Percentiles rank a stretch among this genome's conserved stretches.
phyloP scores from a whole-genome alignment of 1,140 invertebrate genomes.

The Sycophila sp. region DNA sequence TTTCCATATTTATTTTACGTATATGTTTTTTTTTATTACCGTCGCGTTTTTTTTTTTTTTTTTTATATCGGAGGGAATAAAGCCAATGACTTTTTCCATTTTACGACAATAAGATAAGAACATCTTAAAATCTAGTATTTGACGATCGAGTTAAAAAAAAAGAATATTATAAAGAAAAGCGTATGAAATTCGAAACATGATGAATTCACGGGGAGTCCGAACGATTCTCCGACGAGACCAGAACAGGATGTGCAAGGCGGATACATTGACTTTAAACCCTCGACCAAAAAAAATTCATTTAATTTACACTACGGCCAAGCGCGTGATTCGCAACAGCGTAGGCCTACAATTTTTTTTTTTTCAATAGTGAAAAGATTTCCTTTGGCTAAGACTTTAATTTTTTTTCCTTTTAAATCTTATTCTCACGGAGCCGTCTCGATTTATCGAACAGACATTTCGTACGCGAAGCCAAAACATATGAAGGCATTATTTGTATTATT shows the following conservation, averaged over 20 bases:
- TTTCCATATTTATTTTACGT: slow-evolving; percentile 14
- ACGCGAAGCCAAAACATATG: slow-evolving; percentile 64
- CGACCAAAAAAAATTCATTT: slow-evolving; percentile 2
- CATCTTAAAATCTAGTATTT: background rate
- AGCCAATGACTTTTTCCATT: slow-evolving; percentile 2
- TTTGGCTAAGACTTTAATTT: slow-evolving; percentile 8
- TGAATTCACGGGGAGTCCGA: background rate
- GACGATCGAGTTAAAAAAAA: background rate
- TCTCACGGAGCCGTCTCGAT: slow-evolving; percentile 2
- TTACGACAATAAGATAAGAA: background rate
- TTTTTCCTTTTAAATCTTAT: too few species aligned
- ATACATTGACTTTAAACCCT: background rate
- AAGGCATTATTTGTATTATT: slow-evolving; percentile 61
- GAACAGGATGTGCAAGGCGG: background rate
- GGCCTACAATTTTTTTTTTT: background rate
- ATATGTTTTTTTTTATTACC: background rate
- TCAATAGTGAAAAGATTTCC: background rate
- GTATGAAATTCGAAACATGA: background rate
- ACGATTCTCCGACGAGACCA: background rate
- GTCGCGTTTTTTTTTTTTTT: background rate
- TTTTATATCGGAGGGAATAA: background rate
- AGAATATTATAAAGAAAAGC: background rate
- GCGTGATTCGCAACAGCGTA: background rate
- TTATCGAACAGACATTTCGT: slow-evolving; percentile 31
- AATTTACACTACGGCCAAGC: background rate